Evolutionary conservation across 2,888 invertebrate genomes (phyloP), one percentile per base, ranked within the genome.

Genomic region (Platycnemis pennipes): DNA sequence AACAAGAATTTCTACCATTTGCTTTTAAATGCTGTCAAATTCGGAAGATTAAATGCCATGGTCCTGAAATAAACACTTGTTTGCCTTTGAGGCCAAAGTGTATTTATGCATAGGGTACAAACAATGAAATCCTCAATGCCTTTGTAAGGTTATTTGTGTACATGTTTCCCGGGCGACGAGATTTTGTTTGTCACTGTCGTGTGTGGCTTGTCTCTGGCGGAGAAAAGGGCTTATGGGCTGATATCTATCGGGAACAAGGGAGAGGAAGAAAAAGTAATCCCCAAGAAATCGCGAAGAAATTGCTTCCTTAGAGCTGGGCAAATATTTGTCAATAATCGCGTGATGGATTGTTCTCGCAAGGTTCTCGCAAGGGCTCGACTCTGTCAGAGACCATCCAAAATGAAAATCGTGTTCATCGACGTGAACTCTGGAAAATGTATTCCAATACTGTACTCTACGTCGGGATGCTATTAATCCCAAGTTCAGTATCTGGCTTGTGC

Each of bases 321-420:
- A 91, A 91, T 91, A 91, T 91, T 91, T 91, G 91, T 44, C 91
- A 26, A 63, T 91, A 44, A 63, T 19, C 16, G 16, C 45, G 91
- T 63, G 91, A 91, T 91, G 69, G 63, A 63, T 91, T 91, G 69
- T 44, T 63, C 89, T 49, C 31, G 53, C 16, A 22, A 26, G 7
- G 69, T 44, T 63, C 89, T 49, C 31, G 53, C 16, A 22, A 26
- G 7, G 37, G 56, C 19, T 63, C 44, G 63, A 16, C 77, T 77
- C 77, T 77, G 31, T 77, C 77, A 5, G 13, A 37, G 37, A 11
- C 77, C n/a, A 37, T 77, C 77, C 22, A 16, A 77, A 37, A 77
- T 37, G 77, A 77, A 37, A 77, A 4, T 37, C 37, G 11, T 77
- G 77, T 31, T 37, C 37, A 77, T 77, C 37, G 77, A 37, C 77